These are phyloP conservation scores for Drosophila niveifrons DNA, from an alignment of 2,888 invertebrate species.

Conservation along the genomic window DNA sequence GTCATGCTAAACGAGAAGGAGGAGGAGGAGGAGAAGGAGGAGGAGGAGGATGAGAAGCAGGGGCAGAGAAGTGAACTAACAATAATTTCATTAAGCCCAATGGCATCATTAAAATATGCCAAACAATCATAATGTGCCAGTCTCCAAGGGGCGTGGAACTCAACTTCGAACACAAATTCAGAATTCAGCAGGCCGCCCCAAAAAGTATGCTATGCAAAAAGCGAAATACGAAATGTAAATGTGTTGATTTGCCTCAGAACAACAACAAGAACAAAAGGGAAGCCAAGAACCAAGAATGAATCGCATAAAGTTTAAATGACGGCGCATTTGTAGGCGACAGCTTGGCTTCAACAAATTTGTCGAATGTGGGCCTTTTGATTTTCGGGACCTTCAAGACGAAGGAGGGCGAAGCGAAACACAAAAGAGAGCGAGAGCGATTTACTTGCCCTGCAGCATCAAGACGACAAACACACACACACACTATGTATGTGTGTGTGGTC, in stretches of 20 bases:
- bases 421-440: slow-evolving; percentile 36
- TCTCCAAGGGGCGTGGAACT: slow-evolving; percentile 6
- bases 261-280: slow-evolving; percentile 14
- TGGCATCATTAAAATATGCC: slow-evolving; percentile 80
- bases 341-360: slow-evolving; percentile 54
- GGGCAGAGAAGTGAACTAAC: slow-evolving; percentile 46
- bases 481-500: slow-evolving; percentile 31
- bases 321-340: slow-evolving; percentile 61
- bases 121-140: slow-evolving; percentile 74
- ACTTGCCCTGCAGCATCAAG: slow-evolving; percentile 68
- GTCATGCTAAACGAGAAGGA: not conserved
- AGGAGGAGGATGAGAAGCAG: no score
- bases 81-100: slow-evolving; percentile 81
- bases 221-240: slow-evolving; percentile 43
- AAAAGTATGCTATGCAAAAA: slow-evolving; percentile 55
- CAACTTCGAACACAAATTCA: not conserved
- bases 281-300: not conserved
- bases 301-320: slow-evolving; percentile 52
- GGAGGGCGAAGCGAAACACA: not conserved
- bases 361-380: slow-evolving; percentile 37
- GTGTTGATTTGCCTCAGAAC: slow-evolving; percentile 52
- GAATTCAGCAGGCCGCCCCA: slow-evolving; percentile 11
- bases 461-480: slow-evolving; percentile 62
- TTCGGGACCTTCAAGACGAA: not conserved
- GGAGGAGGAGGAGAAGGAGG: not conserved